Evolutionary conservation across 2,888 invertebrate genomes (phyloP).

Genomic region (Abrostola triplasia): DNA sequence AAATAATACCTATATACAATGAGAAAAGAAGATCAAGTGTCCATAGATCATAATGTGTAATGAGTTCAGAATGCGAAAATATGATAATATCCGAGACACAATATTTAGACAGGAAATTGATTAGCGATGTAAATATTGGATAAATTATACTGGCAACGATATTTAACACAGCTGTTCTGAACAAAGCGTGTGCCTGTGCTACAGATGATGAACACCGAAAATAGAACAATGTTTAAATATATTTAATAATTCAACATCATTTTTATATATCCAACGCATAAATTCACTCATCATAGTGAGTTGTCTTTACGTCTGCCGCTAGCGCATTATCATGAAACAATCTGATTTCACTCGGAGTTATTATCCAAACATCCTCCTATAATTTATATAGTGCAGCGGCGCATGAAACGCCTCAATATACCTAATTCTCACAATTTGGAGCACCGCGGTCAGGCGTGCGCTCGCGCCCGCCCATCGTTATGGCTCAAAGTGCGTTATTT

Average conservation of each 20-base stretch:
- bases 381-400: constrained; percentile 67
- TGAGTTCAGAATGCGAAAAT: constrained; percentile 24
- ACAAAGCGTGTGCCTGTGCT: constrained; percentile 18
- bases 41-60: constrained; percentile 24
- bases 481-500: constrained; percentile 86
- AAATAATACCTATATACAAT: neutral
- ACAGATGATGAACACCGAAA: constrained; percentile 38
- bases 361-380: constrained; percentile 82
- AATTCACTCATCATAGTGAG: constrained; percentile 48
- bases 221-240: constrained; percentile 30
- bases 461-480: constrained; percentile 76
- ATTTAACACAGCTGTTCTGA: constrained; percentile 33
- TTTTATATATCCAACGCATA: constrained; percentile 36
- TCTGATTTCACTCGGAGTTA: constrained; percentile 67
- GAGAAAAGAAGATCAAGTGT: constrained; percentile 4
- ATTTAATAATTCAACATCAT: constrained; percentile 29
- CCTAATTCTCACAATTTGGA: constrained; percentile 79
- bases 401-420: constrained; percentile 68
- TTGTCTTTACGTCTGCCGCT: constrained; percentile 37
- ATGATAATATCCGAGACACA: constrained; percentile 30
- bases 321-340: constrained; percentile 56
- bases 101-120: constrained; percentile 52
- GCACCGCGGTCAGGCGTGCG: constrained; percentile 74
- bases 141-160: constrained; percentile 23
- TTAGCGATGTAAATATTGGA: constrained; percentile 54